Evolutionary conservation across 2,888 invertebrate genomes (phyloP).

Genomic region (Alcis repandata): DNA sequence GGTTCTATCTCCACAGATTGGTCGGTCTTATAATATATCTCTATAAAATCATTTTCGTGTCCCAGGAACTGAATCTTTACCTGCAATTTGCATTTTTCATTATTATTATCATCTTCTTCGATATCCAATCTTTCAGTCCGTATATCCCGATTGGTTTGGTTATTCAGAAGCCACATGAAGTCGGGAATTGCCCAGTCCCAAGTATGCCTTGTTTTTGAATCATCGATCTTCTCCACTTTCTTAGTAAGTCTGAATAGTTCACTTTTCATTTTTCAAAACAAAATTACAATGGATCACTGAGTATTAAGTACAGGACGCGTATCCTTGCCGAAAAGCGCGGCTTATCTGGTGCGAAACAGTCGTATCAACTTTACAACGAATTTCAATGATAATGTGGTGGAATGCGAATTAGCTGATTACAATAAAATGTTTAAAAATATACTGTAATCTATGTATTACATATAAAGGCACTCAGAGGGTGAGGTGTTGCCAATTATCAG

Average conservation of each 20-base stretch:
- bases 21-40: not conserved
- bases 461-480: no score
- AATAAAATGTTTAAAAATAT: no score
- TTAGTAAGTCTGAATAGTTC: not conserved
- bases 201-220: not conserved
- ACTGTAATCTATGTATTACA: no score
- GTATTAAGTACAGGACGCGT: no score
- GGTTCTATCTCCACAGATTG: not conserved
- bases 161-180: not conserved
- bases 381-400: no score
- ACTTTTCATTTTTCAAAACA: not conserved
- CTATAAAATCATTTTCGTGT: not conserved
- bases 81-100: not conserved
- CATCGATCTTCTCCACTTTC: not conserved
- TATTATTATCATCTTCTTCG: not conserved
- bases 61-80: slow-evolving; percentile 1
- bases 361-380: no score
- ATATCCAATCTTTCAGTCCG: no score
- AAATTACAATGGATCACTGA: no score
- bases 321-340: no score
- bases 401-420: no score
- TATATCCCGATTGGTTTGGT: slow-evolving; percentile 7
- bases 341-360: no score
- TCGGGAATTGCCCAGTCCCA: not conserved
- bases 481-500: no score